A percentile compares a stretch with the other conserved stretches of the same genome.
Conservation (phyloP, 2,888 invertebrate species). For the Trichopoda pennipes region DNA sequence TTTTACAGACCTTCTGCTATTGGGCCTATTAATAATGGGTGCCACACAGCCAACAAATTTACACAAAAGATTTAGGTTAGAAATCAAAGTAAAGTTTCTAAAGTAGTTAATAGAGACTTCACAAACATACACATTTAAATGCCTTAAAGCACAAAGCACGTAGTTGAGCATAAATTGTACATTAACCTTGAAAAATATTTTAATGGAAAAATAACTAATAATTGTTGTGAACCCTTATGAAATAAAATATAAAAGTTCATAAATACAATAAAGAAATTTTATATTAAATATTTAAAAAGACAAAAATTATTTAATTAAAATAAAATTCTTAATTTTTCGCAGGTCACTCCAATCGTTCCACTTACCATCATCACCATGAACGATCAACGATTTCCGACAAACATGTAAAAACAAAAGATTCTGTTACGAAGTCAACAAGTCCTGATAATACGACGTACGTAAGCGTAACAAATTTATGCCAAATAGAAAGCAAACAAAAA, state of each 20-base stretch:
- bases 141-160: constrained; percentile 47
- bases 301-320: background rate
- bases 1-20: constrained; percentile 76
- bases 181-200: background rate
- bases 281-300: background rate
- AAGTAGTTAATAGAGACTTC: constrained; percentile 45
- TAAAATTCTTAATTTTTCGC: background rate
- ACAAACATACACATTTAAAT: background rate
- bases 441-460: constrained; percentile 79
- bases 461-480: constrained; percentile 79
- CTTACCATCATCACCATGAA: constrained; percentile 70
- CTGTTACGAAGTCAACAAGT: constrained; percentile 65
- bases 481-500: constrained; percentile 71
- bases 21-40: constrained; percentile 78
- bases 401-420: constrained; percentile 66
- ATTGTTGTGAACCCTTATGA: background rate
- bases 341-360: constrained; percentile 79
- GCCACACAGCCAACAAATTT: constrained; percentile 77
- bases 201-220: background rate
- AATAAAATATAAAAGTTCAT: too few relatives aligned
- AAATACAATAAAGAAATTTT: background rate
- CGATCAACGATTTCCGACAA: constrained; percentile 43
- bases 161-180: background rate
- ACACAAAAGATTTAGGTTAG: constrained; percentile 76
- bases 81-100: constrained; percentile 50